Evolutionary conservation across 2,888 invertebrate genomes (phyloP).

Genomic region (Meloe dianella): DNA sequence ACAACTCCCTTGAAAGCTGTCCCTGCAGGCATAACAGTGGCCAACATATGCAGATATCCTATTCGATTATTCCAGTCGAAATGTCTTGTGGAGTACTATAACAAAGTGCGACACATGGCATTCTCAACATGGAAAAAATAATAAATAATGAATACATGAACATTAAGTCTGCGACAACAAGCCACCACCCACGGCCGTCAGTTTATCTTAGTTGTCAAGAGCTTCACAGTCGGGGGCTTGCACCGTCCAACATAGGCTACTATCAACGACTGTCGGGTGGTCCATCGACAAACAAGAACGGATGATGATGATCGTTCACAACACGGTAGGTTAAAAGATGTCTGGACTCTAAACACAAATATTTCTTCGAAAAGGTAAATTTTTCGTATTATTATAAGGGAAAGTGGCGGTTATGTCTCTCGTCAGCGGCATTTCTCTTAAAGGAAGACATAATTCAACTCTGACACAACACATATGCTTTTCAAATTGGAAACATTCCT

Average conservation of each 20-base stretch:
- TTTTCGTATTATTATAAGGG: constrained; percentile 50
- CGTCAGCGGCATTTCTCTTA: constrained; percentile 54
- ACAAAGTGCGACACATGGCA: constrained; percentile 33
- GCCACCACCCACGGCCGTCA: constrained; percentile 58
- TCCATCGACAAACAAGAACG: constrained; percentile 49
- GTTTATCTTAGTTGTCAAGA: constrained; percentile 57
- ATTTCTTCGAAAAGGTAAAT: background rate
- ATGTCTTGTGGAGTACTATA: constrained; percentile 15
- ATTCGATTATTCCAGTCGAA: constrained; percentile 27
- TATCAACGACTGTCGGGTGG: constrained; percentile 54
- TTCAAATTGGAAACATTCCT: constrained; percentile 20
- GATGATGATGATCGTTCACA: background rate
- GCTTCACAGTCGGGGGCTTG: constrained; percentile 53
- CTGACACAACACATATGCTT: constrained; percentile 56
- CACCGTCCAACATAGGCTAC: constrained; percentile 51
- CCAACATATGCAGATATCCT: constrained; percentile 15
- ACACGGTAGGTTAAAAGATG: constrained; percentile 4
- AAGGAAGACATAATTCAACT: constrained; percentile 56
- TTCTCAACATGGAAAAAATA: constrained; percentile 30
- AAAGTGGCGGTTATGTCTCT: constrained; percentile 49
- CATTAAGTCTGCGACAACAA: constrained; percentile 58
- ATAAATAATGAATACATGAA: constrained; percentile 56
- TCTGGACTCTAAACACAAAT: background rate
- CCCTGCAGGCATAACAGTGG: constrained; percentile 11
- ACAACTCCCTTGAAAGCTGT: constrained; percentile 8